Base-by-base conservation (phyloP, 2,888 invertebrate species). In the Hydrotaea cyrtoneurina region DNA sequence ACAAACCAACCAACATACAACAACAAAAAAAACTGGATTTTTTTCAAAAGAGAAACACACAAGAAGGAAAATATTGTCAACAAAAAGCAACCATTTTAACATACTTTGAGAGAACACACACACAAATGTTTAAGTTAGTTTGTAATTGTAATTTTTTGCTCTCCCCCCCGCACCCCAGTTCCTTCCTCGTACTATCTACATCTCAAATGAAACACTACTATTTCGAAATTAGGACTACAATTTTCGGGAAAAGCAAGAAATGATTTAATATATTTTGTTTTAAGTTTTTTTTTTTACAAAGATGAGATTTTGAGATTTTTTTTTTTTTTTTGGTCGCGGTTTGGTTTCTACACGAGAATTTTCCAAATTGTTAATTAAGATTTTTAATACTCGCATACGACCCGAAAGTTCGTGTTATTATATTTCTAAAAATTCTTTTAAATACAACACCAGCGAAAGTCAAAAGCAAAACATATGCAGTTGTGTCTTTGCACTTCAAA, bases 11-110 rank as follows among this genome's bases (percentile, higher is more conserved):
- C n/a, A n/a, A n/a, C n/a, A n/a, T n/a, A n/a, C n/a, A n/a, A n/a
- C n/a, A n/a, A n/a, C n/a, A n/a, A n/a, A 85, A 81, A 74, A 53
- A 78, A 72, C 66, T 64, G 64, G 66, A 81, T 66, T 66, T 66
- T 53, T 66, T 66, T 19, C 36, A n/a, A n/a, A n/a, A 31, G 36
- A 43, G 36, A 66, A 17, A 13, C 17, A 78, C 59, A 53, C 39
- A 78, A 77, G 13, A 78, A 74, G 66, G 64, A 77, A 77, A 55
- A 78, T 59, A 50, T 75, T 83, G 36, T 46, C 13, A 17, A 59
- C n/a, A 72, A 21, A 74, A 62, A 31, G 19, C 17, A 74, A 23
- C 19, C 10, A 36, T 72, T 72, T 72, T 72, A 26, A 71, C n/a
- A 53, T 31, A 72, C 53, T 55, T 55, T 57, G 57, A 73, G 57